Evolutionary conservation across 2,888 invertebrate species (phyloP).

Genomic region (Parnassius glacialis): DNA sequence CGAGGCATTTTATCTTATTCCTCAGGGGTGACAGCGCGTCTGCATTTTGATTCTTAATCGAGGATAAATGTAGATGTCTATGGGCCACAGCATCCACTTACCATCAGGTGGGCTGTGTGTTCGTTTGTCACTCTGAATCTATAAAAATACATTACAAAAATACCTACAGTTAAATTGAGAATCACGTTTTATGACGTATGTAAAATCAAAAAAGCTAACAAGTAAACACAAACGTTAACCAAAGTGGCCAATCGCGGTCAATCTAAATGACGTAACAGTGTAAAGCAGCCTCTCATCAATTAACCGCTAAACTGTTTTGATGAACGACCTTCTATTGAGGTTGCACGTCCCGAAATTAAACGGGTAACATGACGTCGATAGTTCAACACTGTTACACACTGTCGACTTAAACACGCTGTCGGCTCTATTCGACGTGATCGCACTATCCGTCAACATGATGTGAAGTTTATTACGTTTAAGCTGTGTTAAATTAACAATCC

Average conservation of each 20-base stretch:
- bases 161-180: too few species aligned
- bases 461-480: slow-evolving; percentile 21
- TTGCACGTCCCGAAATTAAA: slow-evolving; percentile 19
- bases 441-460: slow-evolving; percentile 18
- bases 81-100: too few species aligned
- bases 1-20: too few species aligned
- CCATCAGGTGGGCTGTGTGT: too few species aligned
- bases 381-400: slow-evolving; percentile 24
- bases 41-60: too few species aligned
- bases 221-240: neutral
- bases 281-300: slow-evolving; percentile 22
- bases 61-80: too few species aligned
- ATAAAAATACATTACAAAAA: too few species aligned
- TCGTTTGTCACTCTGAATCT: too few species aligned
- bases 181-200: too few species aligned
- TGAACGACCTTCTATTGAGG: slow-evolving; percentile 21
- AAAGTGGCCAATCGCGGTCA: neutral
- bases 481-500: slow-evolving; percentile 15
- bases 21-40: too few species aligned
- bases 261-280: slow-evolving; percentile 2
- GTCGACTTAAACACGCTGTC: slow-evolving; percentile 26
- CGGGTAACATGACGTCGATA: slow-evolving; percentile 22
- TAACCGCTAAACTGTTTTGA: slow-evolving; percentile 22
- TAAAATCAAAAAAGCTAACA: too few species aligned
- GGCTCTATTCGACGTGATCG: slow-evolving; percentile 20